Evolutionary conservation across 2,797 vertebrate genomes (phyloP).

Genomic region (Tenualosa ilisha): DNA sequence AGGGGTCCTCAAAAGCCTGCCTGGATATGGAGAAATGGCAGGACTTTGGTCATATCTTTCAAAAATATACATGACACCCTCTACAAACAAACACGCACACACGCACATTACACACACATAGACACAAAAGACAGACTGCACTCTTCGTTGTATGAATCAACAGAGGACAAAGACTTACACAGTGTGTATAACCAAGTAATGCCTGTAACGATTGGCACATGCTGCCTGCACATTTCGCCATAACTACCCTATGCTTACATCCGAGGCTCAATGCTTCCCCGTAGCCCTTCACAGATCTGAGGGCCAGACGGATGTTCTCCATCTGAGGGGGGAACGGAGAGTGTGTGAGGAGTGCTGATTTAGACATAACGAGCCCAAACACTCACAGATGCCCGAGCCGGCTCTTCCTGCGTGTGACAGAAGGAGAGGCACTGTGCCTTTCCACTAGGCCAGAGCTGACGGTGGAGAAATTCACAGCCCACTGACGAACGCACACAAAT

Average conservation of each 20-base stretch:
- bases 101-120: not conserved
- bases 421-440: constrained; percentile 76
- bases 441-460: constrained; percentile 70
- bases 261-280: not conserved
- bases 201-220: not conserved
- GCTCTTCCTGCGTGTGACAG: constrained; percentile 76
- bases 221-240: not conserved
- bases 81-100: constrained; percentile 37
- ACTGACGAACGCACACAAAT: not conserved
- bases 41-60: constrained; percentile 11
- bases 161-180: not conserved
- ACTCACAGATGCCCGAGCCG: constrained; percentile 75
- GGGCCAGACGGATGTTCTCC: constrained; percentile 18
- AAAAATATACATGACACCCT: constrained; percentile 57
- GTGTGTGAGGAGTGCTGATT: constrained; percentile 71
- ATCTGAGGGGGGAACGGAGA: not conserved
- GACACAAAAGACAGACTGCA: not conserved
- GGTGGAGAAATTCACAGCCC: constrained; percentile 72
- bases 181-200: not conserved
- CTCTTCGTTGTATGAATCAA: constrained; percentile 40
- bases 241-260: not conserved
- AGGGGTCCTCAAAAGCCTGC: not conserved
- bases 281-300: constrained; percentile 9
- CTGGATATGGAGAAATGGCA: constrained; percentile 7
- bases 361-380: constrained; percentile 76